Percentiles rank a stretch among this genome's conserved stretches.
Conservation (phyloP, 2,113 vertebrate genomes). For the Osmerus eperlanus region DNA sequence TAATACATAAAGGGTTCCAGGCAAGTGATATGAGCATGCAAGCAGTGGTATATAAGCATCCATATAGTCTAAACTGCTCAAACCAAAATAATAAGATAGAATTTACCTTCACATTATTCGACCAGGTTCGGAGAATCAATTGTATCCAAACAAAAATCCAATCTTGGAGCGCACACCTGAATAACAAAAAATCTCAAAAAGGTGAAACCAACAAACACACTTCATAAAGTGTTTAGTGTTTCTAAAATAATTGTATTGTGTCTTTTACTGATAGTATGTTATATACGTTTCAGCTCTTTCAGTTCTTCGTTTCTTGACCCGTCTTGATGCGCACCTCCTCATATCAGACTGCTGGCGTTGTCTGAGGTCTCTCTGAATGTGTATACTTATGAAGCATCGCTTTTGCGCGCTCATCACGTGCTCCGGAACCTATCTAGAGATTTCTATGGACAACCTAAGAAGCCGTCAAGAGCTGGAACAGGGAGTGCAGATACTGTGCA, state of each 20-base stretch:
- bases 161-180: slow-evolving; percentile 53
- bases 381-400: slow-evolving; percentile 68
- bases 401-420: slow-evolving; percentile 65
- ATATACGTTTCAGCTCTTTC: background rate
- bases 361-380: slow-evolving; percentile 35
- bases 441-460: slow-evolving; percentile 53
- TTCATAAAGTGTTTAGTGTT: background rate
- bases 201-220: background rate
- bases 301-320: background rate
- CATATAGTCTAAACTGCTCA: no score
- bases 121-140: slow-evolving; percentile 52
- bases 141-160: slow-evolving; percentile 62
- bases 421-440: slow-evolving; percentile 28
- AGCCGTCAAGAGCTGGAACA: slow-evolving; percentile 34
- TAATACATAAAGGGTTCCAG: no score
- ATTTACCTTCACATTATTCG: slow-evolving; percentile 76
- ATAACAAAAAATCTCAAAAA: slow-evolving; percentile 31
- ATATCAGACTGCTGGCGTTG: slow-evolving; percentile 20
- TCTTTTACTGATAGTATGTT: background rate
- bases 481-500: slow-evolving; percentile 7
- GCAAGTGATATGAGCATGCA: no score
- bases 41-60: no score
- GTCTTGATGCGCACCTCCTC: slow-evolving; percentile 26
- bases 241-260: background rate
- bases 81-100: slow-evolving; percentile 14